Evolutionary conservation across 2,888 invertebrate genomes (phyloP).

Genomic region (Ceriagrion tenellum): DNA sequence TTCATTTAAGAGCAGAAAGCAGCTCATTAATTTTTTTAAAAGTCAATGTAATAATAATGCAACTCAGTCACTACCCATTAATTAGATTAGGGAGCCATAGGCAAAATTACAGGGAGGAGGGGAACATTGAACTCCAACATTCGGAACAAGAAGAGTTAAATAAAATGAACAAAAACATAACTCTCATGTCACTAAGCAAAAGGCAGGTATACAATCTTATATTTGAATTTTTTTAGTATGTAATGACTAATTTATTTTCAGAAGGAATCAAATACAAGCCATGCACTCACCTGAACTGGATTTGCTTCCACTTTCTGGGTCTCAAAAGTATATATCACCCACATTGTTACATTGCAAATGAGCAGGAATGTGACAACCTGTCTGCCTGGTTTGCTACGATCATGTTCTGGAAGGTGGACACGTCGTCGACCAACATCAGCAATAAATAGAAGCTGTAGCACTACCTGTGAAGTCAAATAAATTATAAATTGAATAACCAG

Average conservation of each 20-base stretch:
- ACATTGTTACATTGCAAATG: conserved; percentile 97
- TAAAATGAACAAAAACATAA: no score
- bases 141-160: no score
- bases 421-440: conserved; percentile 95
- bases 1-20: background rate
- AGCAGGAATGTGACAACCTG: conserved; percentile 97
- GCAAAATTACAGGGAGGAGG: no score
- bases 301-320: conserved; percentile 95
- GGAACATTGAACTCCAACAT: no score
- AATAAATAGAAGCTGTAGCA: conserved; percentile 95
- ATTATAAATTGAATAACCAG: background rate
- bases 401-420: conserved; percentile 94
- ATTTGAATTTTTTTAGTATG: no score
- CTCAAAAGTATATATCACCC: conserved; percentile 97
- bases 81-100: no score
- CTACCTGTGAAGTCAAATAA: conserved; percentile 81
- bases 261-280: background rate
- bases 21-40: background rate
- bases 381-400: conserved; percentile 95
- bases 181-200: no score
- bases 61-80: no score
- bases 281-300: conserved; percentile 84
- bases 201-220: no score
- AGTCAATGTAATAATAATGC: no score
- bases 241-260: background rate